phyloP scores from a whole-genome alignment of 2,888 invertebrate genomes.

The Drosophila lutescens region DNA sequence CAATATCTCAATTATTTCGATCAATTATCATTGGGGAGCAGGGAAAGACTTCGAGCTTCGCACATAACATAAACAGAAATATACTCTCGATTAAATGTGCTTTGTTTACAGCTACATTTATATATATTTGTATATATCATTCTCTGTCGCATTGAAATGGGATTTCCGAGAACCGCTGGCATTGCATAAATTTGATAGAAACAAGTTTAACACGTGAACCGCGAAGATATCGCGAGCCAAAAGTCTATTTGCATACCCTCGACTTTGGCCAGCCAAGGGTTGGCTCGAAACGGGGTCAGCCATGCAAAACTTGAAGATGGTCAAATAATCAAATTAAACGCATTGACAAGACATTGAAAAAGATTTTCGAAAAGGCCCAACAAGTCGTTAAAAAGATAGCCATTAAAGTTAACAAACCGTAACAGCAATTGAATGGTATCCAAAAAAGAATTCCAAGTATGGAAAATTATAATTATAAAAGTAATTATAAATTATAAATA shows the following conservation, averaged over 20 bases:
- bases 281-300: constrained; percentile 17
- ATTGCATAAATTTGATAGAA: constrained; percentile 23
- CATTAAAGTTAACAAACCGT: not conserved
- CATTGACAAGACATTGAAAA: not conserved
- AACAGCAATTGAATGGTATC: not conserved
- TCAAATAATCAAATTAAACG: not conserved
- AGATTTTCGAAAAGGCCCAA: not conserved
- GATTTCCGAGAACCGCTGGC: constrained; percentile 3
- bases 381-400: not conserved
- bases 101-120: not conserved
- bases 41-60: constrained; percentile 2
- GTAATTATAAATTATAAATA: no score
- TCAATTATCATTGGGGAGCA: constrained; percentile 18
- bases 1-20: constrained; percentile 7
- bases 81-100: not conserved
- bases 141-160: constrained; percentile 3
- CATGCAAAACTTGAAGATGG: constrained; percentile 5
- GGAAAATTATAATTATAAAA: no score
- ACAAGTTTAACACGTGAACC: constrained; percentile 27
- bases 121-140: not conserved
- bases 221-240: not conserved
- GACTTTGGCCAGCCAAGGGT: constrained; percentile 25
- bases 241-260: constrained; percentile 15
- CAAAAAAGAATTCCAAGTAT: not conserved
- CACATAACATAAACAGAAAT: constrained; percentile 7